Evolutionary conservation across 2,113 vertebrate species (phyloP), one percentile per base, ranked within the genome.

Genomic region (Pollachius pollachius): DNA sequence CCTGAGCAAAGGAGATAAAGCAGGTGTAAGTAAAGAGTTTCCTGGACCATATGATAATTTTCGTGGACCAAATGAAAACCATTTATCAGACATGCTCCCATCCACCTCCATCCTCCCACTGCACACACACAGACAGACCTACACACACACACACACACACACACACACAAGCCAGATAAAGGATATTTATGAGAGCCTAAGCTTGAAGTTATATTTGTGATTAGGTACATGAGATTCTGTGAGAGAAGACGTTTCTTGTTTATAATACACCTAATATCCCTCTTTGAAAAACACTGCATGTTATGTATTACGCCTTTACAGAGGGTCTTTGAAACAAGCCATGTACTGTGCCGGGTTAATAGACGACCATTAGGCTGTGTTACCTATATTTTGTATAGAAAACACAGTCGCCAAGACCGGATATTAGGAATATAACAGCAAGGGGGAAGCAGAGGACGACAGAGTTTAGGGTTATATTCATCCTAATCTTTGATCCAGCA

Each of bases 1-100:
- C 70, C 79, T 82, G 79, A 81, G 81, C 72, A 57, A 64, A 73
- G 73, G 75, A 81, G 84, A 88, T 85, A 84, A 85, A 85, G 74
- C 70, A 75, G 78, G 79, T 81, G 85, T 78, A 79, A 62, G 81
- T 82, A 83, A 79, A 79, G 81, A 82, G 79, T 84, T 81, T 81
- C 74, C 71, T 79, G 68, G 65, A 76, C 81, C 79, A 80, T 85
- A 87, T 87, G 70, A 79, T 85, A 88, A 69, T 34, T 34, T 68
- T 81, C 72, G 70, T 79, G 68, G 67, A 76, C 82, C 79, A 80
- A 86, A 87, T 87, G 70, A 79, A 87, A 88, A 69, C 75, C 77
- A 84, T 87, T 88, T 78, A 84, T 89, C 83, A 85, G 70, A 72
- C 71, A 17, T 69, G 76, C 67, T 81, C 67, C 74, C 79, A 79